Conservation (phyloP, 2,113 vertebrate genomes). For the Laticauda colubrina region DNA sequence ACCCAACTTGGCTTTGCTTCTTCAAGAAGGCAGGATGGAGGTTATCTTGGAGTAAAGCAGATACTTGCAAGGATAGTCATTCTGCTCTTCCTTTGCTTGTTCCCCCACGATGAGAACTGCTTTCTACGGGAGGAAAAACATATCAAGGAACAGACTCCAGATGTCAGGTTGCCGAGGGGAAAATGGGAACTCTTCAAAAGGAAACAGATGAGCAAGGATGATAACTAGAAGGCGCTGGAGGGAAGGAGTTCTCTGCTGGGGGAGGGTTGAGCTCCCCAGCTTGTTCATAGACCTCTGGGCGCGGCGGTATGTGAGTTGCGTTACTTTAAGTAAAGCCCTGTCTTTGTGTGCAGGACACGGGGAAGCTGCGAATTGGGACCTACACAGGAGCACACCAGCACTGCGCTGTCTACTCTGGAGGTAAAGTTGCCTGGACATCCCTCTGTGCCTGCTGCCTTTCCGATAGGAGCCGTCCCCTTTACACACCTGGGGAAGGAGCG, state of each 20-base stretch:
- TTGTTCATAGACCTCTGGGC: background rate
- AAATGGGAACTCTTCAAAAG: background rate
- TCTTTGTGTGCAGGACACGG: conserved; percentile 69
- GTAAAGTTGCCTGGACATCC: conserved; percentile 15
- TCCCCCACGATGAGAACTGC: background rate
- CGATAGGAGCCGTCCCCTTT: background rate
- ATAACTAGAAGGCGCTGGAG: background rate
- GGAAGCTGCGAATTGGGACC: conserved; percentile 82
- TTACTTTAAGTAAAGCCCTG: background rate
- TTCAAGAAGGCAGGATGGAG: too few relatives aligned
- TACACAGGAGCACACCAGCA: conserved; percentile 81
- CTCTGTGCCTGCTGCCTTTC: background rate
- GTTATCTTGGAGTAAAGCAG: background rate
- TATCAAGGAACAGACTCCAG: background rate
- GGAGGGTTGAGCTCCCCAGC: background rate
- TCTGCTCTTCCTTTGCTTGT: background rate
- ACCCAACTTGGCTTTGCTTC: too few relatives aligned
- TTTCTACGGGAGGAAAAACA: background rate
- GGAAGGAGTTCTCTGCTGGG: background rate
- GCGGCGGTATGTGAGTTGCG: background rate
- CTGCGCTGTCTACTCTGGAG: conserved; percentile 81
- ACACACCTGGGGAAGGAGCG: background rate
- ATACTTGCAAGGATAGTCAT: background rate
- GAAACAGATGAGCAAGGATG: background rate
- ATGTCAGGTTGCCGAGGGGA: background rate